Conservation (phyloP, 2,888 invertebrate genomes). For the Aquatica leii region DNA sequence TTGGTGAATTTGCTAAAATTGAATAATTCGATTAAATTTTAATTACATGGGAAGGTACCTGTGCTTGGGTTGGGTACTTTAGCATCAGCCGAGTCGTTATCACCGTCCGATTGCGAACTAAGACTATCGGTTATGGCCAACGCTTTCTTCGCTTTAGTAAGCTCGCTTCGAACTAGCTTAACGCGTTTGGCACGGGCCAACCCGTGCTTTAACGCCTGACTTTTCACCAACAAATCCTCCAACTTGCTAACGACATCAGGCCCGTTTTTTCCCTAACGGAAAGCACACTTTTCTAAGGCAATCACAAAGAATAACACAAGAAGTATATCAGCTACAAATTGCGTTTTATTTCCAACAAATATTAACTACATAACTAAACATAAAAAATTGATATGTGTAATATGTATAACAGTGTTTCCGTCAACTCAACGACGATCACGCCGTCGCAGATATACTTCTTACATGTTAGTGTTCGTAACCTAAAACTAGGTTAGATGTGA, state of each 20-base stretch:
- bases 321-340: constrained; percentile 9
- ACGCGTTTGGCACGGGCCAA: constrained; percentile 67
- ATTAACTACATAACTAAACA: neutral
- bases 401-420: no score
- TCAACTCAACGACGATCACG: neutral
- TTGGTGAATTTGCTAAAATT: constrained; percentile 58
- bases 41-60: constrained; percentile 8
- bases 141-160: constrained; percentile 64
- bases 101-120: constrained; percentile 56
- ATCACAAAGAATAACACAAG: neutral
- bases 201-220: constrained; percentile 68
- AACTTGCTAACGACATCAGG: constrained; percentile 62
- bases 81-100: constrained; percentile 50
- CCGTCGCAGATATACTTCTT: constrained; percentile 10
- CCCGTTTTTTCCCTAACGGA: constrained; percentile 54
- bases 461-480: constrained; percentile 9
- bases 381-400: constrained; percentile 2
- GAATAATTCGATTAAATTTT: no score
- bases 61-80: constrained; percentile 36
- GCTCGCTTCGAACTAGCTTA: constrained; percentile 66
- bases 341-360: neutral
- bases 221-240: constrained; percentile 69
- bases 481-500: constrained; percentile 9
- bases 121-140: constrained; percentile 49
- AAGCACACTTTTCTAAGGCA: neutral